Conservation (phyloP, 2,797 vertebrate species). For the Cryptoprocta ferox region DNA sequence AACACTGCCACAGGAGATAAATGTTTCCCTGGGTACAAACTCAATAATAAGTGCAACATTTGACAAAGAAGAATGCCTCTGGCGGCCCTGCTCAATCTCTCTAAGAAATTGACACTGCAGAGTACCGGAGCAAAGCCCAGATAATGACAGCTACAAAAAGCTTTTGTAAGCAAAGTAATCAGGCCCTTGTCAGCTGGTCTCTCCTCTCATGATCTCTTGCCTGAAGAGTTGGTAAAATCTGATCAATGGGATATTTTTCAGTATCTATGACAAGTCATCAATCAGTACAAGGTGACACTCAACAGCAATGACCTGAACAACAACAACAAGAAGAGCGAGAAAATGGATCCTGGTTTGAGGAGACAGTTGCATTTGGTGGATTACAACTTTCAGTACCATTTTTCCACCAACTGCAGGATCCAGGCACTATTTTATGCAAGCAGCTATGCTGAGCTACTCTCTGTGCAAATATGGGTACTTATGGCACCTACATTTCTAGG, state of each 20-base stretch:
- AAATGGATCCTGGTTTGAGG: not conserved
- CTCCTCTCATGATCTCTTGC: constrained; percentile 82
- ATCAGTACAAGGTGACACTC: constrained; percentile 68
- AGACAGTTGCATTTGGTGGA: not conserved
- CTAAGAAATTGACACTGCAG: constrained; percentile 83
- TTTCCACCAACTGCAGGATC: not conserved
- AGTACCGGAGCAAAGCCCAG: constrained; percentile 69
- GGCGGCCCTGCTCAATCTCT: constrained; percentile 83
- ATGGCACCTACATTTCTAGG: not conserved
- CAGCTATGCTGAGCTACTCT: not conserved
- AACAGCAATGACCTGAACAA: constrained; percentile 65
- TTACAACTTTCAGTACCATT: not conserved
- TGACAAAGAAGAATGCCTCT: constrained; percentile 87
- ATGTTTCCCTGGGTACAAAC: constrained; percentile 83
- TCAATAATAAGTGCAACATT: constrained; percentile 86
- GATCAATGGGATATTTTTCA: constrained; percentile 81
- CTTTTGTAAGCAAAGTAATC: constrained; percentile 85
- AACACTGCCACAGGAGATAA: constrained; percentile 80
- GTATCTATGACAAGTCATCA: constrained; percentile 78
- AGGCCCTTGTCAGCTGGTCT: constrained; percentile 78
- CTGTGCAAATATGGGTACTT: not conserved
- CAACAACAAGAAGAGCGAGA: constrained; percentile 21
- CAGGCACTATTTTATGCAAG: not conserved
- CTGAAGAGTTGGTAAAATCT: constrained; percentile 79
- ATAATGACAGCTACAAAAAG: constrained; percentile 85